Evolutionary conservation across 2,797 vertebrate species (phyloP).

Genomic region (Leptodactylus fallax): DNA sequence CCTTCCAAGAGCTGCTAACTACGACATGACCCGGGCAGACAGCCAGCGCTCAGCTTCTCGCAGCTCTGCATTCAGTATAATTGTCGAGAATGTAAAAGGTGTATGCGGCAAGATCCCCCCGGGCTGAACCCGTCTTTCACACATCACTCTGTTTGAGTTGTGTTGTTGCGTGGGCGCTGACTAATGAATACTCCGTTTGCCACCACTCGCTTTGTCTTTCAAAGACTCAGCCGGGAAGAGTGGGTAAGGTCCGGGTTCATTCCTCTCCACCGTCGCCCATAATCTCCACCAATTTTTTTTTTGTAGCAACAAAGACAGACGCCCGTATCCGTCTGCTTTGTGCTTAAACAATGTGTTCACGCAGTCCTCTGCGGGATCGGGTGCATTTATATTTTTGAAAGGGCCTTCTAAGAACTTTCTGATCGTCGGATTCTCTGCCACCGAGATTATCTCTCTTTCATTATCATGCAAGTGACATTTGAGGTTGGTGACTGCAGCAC

Average conservation of each 20-base stretch:
- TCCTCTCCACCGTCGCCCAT: neutral
- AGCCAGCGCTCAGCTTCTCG: neutral
- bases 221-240: conserved; percentile 7
- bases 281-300: neutral
- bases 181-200: conserved; percentile 35
- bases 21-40: conserved; percentile 17
- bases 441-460: neutral
- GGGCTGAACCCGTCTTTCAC: conserved; percentile 16
- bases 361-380: neutral
- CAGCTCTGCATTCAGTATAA: neutral
- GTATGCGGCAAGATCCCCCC: neutral
- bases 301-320: neutral
- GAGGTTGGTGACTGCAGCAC: conserved; percentile 11
- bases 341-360: conserved; percentile 9
- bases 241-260: neutral
- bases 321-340: neutral
- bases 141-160: conserved; percentile 39
- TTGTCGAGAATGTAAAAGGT: conserved; percentile 27
- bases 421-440: neutral
- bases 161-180: conserved; percentile 32
- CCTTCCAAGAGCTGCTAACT: conserved; percentile 6
- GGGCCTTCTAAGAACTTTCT: neutral
- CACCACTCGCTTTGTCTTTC: conserved; percentile 6
- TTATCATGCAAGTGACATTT: conserved; percentile 37
- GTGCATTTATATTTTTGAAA: neutral